Evolutionary conservation across 2,797 vertebrate species (phyloP), one percentile per base, ranked within the genome.

Genomic region (Myotis myotis): DNA sequence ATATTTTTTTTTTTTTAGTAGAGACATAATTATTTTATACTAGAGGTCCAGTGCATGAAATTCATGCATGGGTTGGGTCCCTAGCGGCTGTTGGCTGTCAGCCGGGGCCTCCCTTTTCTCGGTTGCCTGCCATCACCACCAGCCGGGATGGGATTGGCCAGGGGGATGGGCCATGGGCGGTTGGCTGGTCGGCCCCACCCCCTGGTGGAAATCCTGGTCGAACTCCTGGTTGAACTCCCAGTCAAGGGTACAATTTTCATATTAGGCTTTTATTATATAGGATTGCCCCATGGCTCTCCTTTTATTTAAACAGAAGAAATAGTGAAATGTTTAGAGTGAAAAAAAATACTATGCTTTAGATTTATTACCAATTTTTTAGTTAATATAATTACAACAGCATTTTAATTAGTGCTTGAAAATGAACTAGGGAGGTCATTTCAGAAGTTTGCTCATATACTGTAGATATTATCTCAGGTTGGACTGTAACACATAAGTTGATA

Each of bases 351-450:
- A 80, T 92, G 2, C 28, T 95, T 85, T 95, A 83, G 15, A 66
- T 81, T 84, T 75, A 60, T 28, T 81, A 53, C 49, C 68, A 2
- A 76, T 36, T 44, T 94, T 91, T 92, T 20, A 91, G 64, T 92
- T 86, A 78, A 49, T 80, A 74, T 20, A 51, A 89, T 86, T 13
- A 55, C 1, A 72, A 33, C n/a, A 62, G 44, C 66, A 23, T 4
- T 70, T 89, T 80, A 93, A 78, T 89, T 87, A 60, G 4, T 82
- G 33, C 16, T 66, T 22, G 13, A 76, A 13, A 81, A 60, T 93
- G 0, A 41, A 1, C 0, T 15, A 22, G 53, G 33, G 19, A 22
- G 82, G 49, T 60, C 3, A 47, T 17, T 86, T 4, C 10, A 91
- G 22, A 86, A 78, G 5, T 91, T 38, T 93, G 8, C 7, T 93